phyloP scores from a whole-genome alignment of 1,140 invertebrate genomes.

The Aphaenogaster rudis region DNA sequence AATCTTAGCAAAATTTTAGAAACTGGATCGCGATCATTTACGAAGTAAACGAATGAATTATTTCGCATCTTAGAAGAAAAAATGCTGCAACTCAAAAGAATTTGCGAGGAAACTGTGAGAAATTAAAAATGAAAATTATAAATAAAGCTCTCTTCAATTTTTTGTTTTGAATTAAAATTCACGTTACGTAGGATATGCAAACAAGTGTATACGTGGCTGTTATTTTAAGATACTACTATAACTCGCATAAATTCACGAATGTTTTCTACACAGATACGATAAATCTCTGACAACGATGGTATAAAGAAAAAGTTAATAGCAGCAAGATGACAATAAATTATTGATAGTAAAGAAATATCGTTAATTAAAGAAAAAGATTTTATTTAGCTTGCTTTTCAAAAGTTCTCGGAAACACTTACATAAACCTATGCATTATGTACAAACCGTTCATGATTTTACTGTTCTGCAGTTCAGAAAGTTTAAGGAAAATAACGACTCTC shows the following conservation, averaged over 20 bases:
- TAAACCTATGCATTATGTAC: background rate
- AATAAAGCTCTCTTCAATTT: background rate
- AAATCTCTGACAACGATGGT: constrained; percentile 8
- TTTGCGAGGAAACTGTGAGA: background rate
- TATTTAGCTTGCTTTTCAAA: background rate
- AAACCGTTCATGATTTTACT: background rate
- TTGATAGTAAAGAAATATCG: background rate
- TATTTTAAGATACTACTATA: constrained; percentile 21
- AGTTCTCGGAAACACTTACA: background rate
- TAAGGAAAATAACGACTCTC: background rate
- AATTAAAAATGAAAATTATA: background rate
- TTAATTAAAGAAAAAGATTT: background rate
- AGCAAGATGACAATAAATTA: background rate
- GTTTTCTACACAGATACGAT: background rate
- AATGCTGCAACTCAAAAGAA: background rate
- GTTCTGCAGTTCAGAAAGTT: background rate
- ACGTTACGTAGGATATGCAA: background rate
- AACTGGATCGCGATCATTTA: background rate
- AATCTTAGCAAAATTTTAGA: background rate
- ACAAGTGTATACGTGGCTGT: background rate
- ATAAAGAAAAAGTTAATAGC: constrained; percentile 26
- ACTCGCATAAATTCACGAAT: background rate
- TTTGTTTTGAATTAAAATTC: constrained; percentile 10
- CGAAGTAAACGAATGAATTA: background rate
- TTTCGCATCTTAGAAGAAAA: background rate